A percentile compares a stretch with the other conserved stretches of the same genome.
These are phyloP conservation scores for Atrina japonica DNA, from an alignment of 2,888 invertebrate species.

Conservation along the genomic window DNA sequence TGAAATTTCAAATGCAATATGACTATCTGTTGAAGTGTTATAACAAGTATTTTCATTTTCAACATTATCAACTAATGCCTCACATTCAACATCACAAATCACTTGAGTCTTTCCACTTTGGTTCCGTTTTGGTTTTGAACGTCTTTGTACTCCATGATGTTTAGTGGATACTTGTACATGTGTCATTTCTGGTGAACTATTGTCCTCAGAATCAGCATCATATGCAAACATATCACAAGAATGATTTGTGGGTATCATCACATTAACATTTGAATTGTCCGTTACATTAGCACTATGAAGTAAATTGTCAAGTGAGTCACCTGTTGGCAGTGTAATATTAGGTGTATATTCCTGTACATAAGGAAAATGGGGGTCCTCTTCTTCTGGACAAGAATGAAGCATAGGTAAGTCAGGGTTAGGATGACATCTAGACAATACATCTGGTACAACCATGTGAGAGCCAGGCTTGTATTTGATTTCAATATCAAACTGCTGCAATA, in stretches of 20 bases:
- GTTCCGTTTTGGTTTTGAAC: no score
- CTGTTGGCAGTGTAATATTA: conserved; percentile 4
- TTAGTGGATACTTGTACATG: no score
- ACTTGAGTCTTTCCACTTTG: no score
- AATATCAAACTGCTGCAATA: conserved; percentile 30
- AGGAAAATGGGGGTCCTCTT: conserved; percentile 22
- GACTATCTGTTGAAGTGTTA: no score
- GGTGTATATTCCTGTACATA: background rate
- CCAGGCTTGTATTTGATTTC: conserved; percentile 34
- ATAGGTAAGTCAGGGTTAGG: background rate
- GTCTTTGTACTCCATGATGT: no score
- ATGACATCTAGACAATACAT: conserved; percentile 15
- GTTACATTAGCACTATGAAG: conserved; percentile 1
- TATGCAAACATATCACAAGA: no score
- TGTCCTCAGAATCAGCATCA: conserved; percentile 32
- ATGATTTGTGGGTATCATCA: no score
- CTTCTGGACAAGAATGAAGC: conserved; percentile 18
- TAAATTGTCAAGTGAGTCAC: background rate
- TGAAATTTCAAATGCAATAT: no score
- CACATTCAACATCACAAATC: no score
- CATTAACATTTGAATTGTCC: conserved; percentile 1
- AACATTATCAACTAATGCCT: no score
- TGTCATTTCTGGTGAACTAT: no score
- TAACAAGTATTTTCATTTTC: no score
- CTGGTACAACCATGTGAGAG: conserved; percentile 31